Evolutionary conservation across 2,113 vertebrate species (phyloP).

Genomic region (Setophaga kirtlandii): DNA sequence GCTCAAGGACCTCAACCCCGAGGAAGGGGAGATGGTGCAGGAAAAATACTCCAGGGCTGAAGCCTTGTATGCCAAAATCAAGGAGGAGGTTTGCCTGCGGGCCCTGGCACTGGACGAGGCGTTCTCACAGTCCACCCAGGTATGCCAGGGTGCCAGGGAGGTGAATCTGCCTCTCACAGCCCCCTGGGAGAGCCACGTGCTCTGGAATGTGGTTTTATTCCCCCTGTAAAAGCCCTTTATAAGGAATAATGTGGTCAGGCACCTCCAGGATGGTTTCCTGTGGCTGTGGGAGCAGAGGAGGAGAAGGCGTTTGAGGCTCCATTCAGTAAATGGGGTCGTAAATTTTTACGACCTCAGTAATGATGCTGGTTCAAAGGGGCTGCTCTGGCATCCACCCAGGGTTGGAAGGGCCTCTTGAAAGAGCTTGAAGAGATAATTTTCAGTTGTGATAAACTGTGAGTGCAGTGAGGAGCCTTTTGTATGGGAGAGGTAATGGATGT

Average conservation of each 20-base stretch:
- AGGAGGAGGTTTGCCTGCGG: conserved; percentile 90
- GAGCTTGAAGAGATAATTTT: background rate
- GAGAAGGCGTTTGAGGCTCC: background rate
- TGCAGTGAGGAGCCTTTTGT: background rate
- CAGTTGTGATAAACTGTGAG: conserved; percentile 5
- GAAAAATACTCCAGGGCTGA: conserved; percentile 84
- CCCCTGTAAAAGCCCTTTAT: background rate
- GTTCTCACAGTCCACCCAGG: conserved; percentile 93
- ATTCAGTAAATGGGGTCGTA: background rate
- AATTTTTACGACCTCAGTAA: background rate
- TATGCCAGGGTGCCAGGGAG: conserved; percentile 31
- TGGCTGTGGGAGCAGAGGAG: background rate
- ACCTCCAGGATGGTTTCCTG: background rate
- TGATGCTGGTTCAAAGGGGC: conserved; percentile 18
- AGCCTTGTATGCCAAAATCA: conserved; percentile 85
- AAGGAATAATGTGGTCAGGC: background rate
- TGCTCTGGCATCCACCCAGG: background rate
- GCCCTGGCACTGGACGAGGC: conserved; percentile 90
- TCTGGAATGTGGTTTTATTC: background rate
- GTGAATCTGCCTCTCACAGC: background rate
- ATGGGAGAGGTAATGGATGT: background rate
- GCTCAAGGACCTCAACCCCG: conserved; percentile 87
- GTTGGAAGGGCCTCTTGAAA: conserved; percentile 1
- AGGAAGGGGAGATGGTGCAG: conserved; percentile 87
- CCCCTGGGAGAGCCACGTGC: background rate